phyloP scores from a whole-genome alignment of 1,140 invertebrate species.

The Spodoptera frugiperda region DNA sequence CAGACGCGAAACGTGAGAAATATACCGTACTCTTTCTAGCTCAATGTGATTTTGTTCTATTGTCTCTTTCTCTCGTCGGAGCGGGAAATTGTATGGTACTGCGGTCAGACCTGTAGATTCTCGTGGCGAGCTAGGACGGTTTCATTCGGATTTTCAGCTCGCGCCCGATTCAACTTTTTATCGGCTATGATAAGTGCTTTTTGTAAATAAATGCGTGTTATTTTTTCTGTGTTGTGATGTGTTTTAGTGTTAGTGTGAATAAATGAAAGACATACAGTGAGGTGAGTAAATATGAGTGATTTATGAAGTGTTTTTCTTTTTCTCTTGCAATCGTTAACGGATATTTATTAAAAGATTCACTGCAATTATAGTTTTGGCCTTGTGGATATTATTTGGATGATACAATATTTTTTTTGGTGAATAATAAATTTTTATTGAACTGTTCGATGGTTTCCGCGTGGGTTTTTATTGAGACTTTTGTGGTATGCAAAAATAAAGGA shows the following conservation, averaged over 20 bases:
- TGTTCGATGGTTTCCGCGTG: neutral
- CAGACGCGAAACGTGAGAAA: conserved; percentile 54
- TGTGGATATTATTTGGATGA: neutral
- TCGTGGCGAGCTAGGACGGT: conserved; percentile 69
- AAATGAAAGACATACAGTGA: conserved; percentile 76
- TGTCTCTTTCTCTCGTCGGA: conserved; percentile 60
- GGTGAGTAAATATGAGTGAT: conserved; percentile 58
- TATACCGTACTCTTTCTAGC: conserved; percentile 55
- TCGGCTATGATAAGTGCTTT: conserved; percentile 57
- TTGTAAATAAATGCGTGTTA: conserved; percentile 44
- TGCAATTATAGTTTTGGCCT: conserved; percentile 37
- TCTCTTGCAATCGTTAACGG: neutral
- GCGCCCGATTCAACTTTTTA: conserved; percentile 49
- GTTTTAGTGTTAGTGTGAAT: conserved; percentile 54
- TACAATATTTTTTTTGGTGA: neutral
- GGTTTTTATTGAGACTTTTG: neutral
- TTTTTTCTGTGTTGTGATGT: conserved; percentile 33
- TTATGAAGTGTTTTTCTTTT: conserved; percentile 18
- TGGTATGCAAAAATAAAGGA: neutral
- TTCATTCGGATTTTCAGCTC: conserved; percentile 36
- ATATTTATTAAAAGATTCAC: conserved; percentile 32
- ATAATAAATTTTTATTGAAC: conserved; percentile 4
- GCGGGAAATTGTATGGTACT: conserved; percentile 74
- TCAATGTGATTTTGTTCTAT: conserved; percentile 10
- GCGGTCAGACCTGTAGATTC: conserved; percentile 81